Conservation (phyloP, 1,140 invertebrate genomes). For the Aricia agestis region DNA sequence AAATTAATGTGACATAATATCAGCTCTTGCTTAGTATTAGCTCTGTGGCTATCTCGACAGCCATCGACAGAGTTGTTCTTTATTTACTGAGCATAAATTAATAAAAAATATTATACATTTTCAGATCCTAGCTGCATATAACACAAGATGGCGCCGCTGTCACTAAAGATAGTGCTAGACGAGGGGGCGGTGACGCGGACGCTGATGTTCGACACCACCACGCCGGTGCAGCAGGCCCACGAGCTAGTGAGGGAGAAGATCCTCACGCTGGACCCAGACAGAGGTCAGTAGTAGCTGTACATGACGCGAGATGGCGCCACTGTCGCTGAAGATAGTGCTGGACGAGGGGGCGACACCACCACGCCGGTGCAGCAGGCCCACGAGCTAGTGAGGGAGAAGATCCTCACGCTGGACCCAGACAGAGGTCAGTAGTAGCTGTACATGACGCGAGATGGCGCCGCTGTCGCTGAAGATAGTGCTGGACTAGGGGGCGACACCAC, state of each 20-base stretch:
- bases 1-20: too few species aligned
- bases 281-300: not conserved
- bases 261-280: conserved; percentile 45
- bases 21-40: too few species aligned
- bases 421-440: not conserved
- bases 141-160: conserved; percentile 83
- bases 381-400: conserved; percentile 93
- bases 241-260: conserved; percentile 95
- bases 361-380: conserved; percentile 94
- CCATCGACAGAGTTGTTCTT: too few species aligned
- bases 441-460: conserved; percentile 78
- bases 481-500: conserved; percentile 88
- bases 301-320: conserved; percentile 79
- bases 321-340: conserved; percentile 95
- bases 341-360: conserved; percentile 91
- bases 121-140: not conserved
- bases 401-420: conserved; percentile 66
- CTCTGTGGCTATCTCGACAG: too few species aligned
- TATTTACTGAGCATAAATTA: too few species aligned
- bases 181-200: conserved; percentile 95
- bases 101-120: not conserved
- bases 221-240: conserved; percentile 93
- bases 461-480: conserved; percentile 95
- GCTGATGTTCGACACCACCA: conserved; percentile 89
- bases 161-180: conserved; percentile 94